A percentile compares a stretch with the other conserved stretches of the same genome.
These are phyloP conservation scores for Naso thynnoides DNA, from an alignment of 2,797 vertebrate genomes.

Conservation along the genomic window DNA sequence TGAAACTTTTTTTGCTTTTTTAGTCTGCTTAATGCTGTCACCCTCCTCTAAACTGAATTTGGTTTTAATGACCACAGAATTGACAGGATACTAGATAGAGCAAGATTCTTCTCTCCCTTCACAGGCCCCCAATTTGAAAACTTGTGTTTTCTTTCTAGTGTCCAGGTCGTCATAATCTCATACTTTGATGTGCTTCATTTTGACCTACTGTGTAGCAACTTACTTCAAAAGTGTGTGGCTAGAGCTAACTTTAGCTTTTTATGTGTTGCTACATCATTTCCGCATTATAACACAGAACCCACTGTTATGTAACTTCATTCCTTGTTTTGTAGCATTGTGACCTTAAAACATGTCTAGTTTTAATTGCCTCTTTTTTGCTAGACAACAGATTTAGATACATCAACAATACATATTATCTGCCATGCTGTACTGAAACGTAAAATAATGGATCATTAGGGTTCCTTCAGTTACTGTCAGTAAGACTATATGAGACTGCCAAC, in stretches of 20 bases:
- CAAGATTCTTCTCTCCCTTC: neutral
- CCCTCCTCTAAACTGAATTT: neutral
- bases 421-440: constrained; percentile 29
- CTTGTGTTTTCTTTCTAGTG: neutral
- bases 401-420: constrained; percentile 28
- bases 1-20: neutral
- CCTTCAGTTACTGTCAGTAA: neutral
- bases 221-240: constrained; percentile 1
- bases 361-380: constrained; percentile 50
- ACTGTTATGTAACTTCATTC: constrained; percentile 21
- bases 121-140: neutral
- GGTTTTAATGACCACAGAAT: neutral
- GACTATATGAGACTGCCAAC: neutral
- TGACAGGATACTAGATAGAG: neutral
- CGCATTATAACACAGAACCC: neutral
- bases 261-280: constrained; percentile 5
- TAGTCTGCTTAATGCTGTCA: neutral
- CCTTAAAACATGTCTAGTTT: constrained; percentile 49
- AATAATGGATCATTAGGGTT: constrained; percentile 6
- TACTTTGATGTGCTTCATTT: neutral
- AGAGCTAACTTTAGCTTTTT: neutral
- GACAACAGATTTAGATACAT: constrained; percentile 40
- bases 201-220: neutral
- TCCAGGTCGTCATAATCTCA: neutral
- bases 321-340: constrained; percentile 37